phyloP scores from a whole-genome alignment of 2,113 vertebrate genomes.

The Triplophysa rosa region DNA sequence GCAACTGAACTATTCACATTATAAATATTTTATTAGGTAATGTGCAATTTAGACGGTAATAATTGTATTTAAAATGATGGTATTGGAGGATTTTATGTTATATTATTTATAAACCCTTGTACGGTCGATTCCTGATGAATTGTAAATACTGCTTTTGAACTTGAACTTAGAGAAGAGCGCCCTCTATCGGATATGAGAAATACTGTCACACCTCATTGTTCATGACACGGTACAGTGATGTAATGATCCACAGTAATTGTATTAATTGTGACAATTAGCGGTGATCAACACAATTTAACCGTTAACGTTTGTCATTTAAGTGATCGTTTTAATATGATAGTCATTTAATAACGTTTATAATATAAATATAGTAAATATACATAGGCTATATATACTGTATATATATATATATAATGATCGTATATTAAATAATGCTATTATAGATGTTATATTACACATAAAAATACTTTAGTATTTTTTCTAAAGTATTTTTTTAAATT shows the following conservation, averaged over 20 bases:
- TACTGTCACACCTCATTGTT: neutral
- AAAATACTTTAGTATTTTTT: too few species aligned
- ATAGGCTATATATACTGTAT: too few species aligned
- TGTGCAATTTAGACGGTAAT: neutral
- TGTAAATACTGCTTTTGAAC: slow-evolving; percentile 42
- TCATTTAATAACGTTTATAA: too few species aligned
- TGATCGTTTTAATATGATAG: too few species aligned
- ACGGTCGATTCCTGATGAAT: slow-evolving; percentile 24
- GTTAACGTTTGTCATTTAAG: neutral
- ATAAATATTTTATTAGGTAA: neutral
- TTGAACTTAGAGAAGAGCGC: slow-evolving; percentile 52
- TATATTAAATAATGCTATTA: too few species aligned
- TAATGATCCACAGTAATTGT: neutral
- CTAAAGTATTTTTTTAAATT: too few species aligned
- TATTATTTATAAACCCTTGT: slow-evolving; percentile 7
- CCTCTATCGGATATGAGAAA: slow-evolving; percentile 21
- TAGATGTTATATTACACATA: too few species aligned
- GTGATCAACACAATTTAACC: neutral
- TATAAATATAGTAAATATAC: too few species aligned
- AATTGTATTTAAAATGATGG: slow-evolving; percentile 19
- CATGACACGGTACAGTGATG: neutral
- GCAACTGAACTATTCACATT: neutral
- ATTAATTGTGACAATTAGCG: neutral
- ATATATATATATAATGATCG: too few species aligned
- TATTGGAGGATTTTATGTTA: slow-evolving; percentile 23